These are phyloP conservation scores for Hemicentrotus pulcherrimus DNA, from an alignment of 35 echinoderm and acorn worm species.

Conservation along the genomic window DNA sequence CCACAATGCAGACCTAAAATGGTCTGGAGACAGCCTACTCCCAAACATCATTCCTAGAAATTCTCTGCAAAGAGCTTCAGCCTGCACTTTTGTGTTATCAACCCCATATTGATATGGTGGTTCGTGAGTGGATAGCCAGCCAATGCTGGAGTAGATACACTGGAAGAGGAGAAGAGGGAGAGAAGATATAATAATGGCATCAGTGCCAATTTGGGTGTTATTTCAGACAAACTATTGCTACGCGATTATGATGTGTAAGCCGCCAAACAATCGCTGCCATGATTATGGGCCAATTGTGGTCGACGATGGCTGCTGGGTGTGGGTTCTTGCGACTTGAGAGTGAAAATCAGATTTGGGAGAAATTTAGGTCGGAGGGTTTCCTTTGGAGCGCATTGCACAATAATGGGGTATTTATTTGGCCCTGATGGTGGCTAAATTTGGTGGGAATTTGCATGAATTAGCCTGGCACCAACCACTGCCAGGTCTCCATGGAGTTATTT, in stretches of 20 bases:
- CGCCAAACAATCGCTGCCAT: constrained; percentile 21
- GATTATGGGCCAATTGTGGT: constrained; percentile 46
- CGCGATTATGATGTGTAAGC: constrained; percentile 37
- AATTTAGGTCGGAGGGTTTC: constrained; percentile 11
- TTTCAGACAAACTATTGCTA: constrained; percentile 47
- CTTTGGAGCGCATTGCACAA: background rate
- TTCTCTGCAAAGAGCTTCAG: background rate
- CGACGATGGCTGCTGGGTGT: background rate
- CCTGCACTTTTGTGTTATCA: constrained; percentile 41
- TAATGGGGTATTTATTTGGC: constrained; percentile 39
- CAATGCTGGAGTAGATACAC: background rate
- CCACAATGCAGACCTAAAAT: constrained; percentile 5
- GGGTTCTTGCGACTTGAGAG: constrained; percentile 7
- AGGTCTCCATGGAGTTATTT: background rate
- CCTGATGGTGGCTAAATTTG: constrained; percentile 28
- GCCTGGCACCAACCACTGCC: constrained; percentile 21
- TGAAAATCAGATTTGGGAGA: constrained; percentile 28
- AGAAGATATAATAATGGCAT: constrained; percentile 45
- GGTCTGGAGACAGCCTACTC: constrained; percentile 36
- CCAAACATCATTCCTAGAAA: background rate
- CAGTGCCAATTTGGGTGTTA: constrained; percentile 44
- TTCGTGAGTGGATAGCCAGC: background rate
- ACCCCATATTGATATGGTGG: background rate
- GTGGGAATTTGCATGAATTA: constrained; percentile 42
- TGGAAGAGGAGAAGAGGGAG: background rate